phyloP scores from a whole-genome alignment of 2,113 vertebrate genomes.

The Corydoras sp. region DNA sequence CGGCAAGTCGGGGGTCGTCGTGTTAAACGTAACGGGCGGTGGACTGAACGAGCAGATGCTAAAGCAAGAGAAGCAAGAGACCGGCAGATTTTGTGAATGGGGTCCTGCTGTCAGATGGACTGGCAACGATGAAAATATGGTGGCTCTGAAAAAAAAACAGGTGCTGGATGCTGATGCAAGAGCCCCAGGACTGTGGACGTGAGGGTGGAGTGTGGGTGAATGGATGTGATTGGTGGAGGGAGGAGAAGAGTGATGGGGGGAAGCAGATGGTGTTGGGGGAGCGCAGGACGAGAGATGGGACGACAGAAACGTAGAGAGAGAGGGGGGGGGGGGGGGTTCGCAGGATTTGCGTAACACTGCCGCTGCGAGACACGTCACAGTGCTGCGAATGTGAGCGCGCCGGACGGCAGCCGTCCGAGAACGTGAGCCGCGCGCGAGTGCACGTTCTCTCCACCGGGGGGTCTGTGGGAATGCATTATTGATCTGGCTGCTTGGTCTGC shows the following conservation, averaged over 20 bases:
- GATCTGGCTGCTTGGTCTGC: slow-evolving; percentile 34
- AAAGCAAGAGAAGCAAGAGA: neutral
- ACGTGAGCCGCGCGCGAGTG: slow-evolving; percentile 6
- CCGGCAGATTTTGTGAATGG: slow-evolving; percentile 27
- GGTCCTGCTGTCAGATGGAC: neutral
- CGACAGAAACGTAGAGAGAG: no score
- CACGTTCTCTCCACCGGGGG: slow-evolving; percentile 31
- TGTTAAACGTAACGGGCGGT: neutral
- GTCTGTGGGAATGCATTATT: slow-evolving; percentile 34
- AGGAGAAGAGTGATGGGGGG: slow-evolving; percentile 11
- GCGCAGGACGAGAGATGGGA: slow-evolving; percentile 36
- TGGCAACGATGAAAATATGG: slow-evolving; percentile 13
- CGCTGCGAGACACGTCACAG: slow-evolving; percentile 44
- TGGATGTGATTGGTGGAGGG: slow-evolving; percentile 11
- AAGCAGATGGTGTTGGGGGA: slow-evolving; percentile 8
- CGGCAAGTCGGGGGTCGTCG: neutral
- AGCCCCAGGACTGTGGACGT: neutral
- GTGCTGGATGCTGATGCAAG: slow-evolving; percentile 3
- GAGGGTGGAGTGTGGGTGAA: slow-evolving; percentile 14
- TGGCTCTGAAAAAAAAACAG: slow-evolving; percentile 11
- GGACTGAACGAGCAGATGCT: no score
- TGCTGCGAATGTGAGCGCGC: slow-evolving; percentile 36
- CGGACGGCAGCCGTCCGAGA: slow-evolving; percentile 10
- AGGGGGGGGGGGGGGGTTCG: slow-evolving; percentile 50
- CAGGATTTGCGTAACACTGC: slow-evolving; percentile 59